phyloP scores from a whole-genome alignment of 2,113 vertebrate species.

The Sinocyclocheilus rhinocerous region DNA sequence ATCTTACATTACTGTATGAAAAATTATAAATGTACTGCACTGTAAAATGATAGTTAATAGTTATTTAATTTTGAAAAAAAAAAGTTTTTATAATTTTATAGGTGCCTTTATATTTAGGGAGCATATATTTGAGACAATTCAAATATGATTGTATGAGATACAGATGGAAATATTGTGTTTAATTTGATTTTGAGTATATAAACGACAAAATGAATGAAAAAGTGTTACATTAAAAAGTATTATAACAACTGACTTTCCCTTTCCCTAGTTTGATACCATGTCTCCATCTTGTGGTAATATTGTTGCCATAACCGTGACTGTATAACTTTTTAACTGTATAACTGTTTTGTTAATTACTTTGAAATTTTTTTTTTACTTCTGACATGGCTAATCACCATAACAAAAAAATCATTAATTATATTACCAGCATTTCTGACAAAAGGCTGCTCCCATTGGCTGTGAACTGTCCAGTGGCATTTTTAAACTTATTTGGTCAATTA shows the following conservation, averaged over 20 bases:
- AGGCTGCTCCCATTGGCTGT: background rate
- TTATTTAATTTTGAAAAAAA: background rate
- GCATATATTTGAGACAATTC: background rate
- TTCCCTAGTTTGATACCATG: background rate
- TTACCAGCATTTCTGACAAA: background rate
- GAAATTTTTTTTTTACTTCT: background rate
- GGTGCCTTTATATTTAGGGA: background rate
- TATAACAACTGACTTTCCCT: background rate
- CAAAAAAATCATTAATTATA: background rate
- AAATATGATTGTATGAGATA: background rate
- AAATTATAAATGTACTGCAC: too few relatives aligned
- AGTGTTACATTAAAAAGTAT: background rate
- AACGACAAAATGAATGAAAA: background rate
- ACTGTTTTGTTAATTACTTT: background rate
- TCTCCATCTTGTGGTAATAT: slow-evolving; percentile 33
- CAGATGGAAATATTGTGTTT: background rate
- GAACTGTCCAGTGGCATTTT: background rate
- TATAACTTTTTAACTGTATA: background rate
- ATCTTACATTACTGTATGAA: background rate
- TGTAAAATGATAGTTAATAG: background rate
- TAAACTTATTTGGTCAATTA: background rate
- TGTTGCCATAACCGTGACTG: background rate
- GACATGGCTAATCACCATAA: background rate
- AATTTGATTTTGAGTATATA: background rate
- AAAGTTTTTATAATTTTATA: background rate